Evolutionary conservation across 2,888 invertebrate genomes (phyloP).

Genomic region (Metellina segmentata): DNA sequence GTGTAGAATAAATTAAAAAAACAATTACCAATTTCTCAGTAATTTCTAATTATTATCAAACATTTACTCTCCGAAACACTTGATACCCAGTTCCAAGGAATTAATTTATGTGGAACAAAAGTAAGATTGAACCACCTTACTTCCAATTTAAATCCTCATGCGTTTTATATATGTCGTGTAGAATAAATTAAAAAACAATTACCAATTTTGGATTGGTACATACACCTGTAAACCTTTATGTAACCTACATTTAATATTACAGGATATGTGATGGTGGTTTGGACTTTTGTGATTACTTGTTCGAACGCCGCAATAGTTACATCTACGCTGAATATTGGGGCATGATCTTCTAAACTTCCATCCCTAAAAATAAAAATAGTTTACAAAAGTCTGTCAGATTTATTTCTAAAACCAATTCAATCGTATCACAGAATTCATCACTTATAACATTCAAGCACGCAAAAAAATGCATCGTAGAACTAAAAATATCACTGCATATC

Average conservation of each 20-base stretch:
- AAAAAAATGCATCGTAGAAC: no score
- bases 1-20: background rate
- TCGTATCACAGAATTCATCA: no score
- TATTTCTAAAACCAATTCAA: background rate
- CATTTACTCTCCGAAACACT: no score
- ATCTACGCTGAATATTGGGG: slow-evolving; percentile 9
- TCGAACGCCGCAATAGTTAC: background rate
- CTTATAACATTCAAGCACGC: no score
- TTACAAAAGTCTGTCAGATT: background rate
- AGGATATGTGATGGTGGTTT: background rate
- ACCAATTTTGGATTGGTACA: background rate
- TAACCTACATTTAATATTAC: background rate
- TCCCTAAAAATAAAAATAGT: slow-evolving; percentile 5
- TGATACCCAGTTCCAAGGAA: no score
- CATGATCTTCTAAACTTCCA: background rate
- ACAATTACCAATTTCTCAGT: no score
- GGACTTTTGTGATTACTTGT: background rate
- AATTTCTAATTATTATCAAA: no score
- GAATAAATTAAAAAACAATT: background rate
- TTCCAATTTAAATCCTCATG: no score
- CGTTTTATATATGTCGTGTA: background rate
- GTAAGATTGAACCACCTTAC: no score
- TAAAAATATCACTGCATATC: no score
- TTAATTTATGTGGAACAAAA: no score
- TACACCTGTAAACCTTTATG: background rate